Evolutionary conservation across 2,797 vertebrate species (phyloP).

Genomic region (Danio albolineatus): DNA sequence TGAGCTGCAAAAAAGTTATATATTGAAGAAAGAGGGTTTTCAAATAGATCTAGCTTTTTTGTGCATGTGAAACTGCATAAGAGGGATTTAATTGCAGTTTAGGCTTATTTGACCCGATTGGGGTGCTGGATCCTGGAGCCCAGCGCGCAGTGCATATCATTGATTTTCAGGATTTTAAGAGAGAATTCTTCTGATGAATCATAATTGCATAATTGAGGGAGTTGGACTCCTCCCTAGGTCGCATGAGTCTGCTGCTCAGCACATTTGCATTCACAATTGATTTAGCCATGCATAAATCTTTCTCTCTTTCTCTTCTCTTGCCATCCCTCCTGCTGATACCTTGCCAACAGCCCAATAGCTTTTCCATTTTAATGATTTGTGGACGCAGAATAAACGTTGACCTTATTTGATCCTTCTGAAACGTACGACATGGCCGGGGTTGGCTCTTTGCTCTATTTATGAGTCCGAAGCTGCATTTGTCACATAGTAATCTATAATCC

Average conservation of each 20-base stretch:
- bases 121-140: constrained; percentile 2
- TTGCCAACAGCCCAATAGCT: constrained; percentile 48
- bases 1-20: constrained; percentile 9
- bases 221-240: constrained; percentile 48
- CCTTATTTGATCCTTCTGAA: constrained; percentile 50
- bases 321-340: constrained; percentile 37
- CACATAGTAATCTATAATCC: constrained; percentile 53
- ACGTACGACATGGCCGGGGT: constrained; percentile 31
- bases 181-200: constrained; percentile 45
- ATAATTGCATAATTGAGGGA: constrained; percentile 57
- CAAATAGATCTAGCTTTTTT: constrained; percentile 16
- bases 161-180: constrained; percentile 37
- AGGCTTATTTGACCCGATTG: constrained; percentile 16
- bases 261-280: constrained; percentile 60
- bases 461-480: constrained; percentile 49
- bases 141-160: constrained; percentile 24
- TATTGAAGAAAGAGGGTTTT: constrained; percentile 8
- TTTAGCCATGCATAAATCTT: constrained; percentile 59
- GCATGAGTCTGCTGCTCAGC: constrained; percentile 41
- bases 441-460: constrained; percentile 45
- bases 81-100: background rate
- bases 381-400: constrained; percentile 34
- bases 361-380: constrained; percentile 55
- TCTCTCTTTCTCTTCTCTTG: constrained; percentile 38
- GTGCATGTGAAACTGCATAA: constrained; percentile 17